phyloP scores from a whole-genome alignment of 23 tunicate genomes.

The Aplidium turbinatum region DNA sequence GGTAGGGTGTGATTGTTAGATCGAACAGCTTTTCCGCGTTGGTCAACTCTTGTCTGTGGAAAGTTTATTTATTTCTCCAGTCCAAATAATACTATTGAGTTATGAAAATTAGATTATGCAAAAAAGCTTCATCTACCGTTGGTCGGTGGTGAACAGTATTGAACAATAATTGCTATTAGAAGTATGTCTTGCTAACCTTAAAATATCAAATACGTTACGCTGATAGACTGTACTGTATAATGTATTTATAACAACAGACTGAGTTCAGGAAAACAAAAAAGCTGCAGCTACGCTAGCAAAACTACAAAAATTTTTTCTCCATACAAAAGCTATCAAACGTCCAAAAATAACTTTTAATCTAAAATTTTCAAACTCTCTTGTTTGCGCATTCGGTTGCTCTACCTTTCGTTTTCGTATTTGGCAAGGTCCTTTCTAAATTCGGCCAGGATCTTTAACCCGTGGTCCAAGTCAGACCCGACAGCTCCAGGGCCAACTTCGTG shows the following conservation, averaged over 20 bases:
- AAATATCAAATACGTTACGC: too few species aligned
- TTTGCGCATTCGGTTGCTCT: too few species aligned
- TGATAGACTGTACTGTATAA: not conserved
- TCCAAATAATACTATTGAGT: too few species aligned
- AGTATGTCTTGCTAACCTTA: too few species aligned
- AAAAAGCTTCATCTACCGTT: too few species aligned
- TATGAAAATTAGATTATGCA: too few species aligned
- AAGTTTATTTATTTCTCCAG: too few species aligned
- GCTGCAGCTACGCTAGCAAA: not conserved
- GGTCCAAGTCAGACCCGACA: slow-evolving; percentile 86
- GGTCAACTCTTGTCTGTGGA: slow-evolving; percentile 80
- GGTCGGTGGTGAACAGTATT: too few species aligned
- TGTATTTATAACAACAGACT: not conserved
- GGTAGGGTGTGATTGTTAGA: slow-evolving; percentile 87
- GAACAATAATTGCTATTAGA: too few species aligned
- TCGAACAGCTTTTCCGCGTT: slow-evolving; percentile 96
- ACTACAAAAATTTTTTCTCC: not conserved
- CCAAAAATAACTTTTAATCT: not conserved
- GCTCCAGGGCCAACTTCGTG: slow-evolving; percentile 76
- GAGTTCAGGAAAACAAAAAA: not conserved
- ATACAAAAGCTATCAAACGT: not conserved
- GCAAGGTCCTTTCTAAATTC: slow-evolving; percentile 73
- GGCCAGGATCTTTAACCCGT: slow-evolving; percentile 72
- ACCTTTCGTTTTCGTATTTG: slow-evolving; percentile 78
- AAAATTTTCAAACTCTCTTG: too few species aligned